Conservation (phyloP, 2,113 vertebrate genomes). For the Chiloscyllium plagiosum region DNA sequence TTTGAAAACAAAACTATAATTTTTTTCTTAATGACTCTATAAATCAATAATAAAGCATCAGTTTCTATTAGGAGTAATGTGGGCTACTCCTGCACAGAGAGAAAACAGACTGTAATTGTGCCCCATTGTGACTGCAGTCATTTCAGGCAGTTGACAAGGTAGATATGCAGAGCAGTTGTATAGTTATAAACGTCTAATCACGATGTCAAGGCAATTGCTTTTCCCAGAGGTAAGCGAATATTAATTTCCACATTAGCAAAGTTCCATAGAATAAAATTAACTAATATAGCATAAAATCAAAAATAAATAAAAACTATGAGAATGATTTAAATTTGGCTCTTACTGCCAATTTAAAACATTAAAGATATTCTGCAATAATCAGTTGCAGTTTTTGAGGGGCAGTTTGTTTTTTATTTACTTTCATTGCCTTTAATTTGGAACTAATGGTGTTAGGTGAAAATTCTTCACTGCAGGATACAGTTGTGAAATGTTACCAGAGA, state of each 20-base stretch:
- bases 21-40: too few relatives aligned
- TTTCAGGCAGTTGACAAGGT: not conserved
- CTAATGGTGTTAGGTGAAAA: not conserved
- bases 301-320: not conserved
- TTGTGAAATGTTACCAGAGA: not conserved
- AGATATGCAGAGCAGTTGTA: not conserved
- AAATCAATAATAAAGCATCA: not conserved
- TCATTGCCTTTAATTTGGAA: not conserved
- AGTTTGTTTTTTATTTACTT: not conserved
- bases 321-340: not conserved
- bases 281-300: not conserved
- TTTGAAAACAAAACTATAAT: not conserved
- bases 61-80: not conserved
- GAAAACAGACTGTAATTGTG: not conserved
- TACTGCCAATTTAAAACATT: not conserved
- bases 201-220: not conserved
- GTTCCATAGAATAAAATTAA: not conserved
- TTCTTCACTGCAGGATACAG: not conserved
- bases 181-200: not conserved
- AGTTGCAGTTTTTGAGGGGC: not conserved
- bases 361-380: not conserved
- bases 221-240: not conserved
- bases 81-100: not conserved
- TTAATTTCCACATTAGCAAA: not conserved
- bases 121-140: not conserved